Percentiles rank a stretch among this genome's conserved stretches.
These are phyloP conservation scores for Gymnocheta viridis DNA, from an alignment of 2,888 invertebrate species.

Conservation along the genomic window DNA sequence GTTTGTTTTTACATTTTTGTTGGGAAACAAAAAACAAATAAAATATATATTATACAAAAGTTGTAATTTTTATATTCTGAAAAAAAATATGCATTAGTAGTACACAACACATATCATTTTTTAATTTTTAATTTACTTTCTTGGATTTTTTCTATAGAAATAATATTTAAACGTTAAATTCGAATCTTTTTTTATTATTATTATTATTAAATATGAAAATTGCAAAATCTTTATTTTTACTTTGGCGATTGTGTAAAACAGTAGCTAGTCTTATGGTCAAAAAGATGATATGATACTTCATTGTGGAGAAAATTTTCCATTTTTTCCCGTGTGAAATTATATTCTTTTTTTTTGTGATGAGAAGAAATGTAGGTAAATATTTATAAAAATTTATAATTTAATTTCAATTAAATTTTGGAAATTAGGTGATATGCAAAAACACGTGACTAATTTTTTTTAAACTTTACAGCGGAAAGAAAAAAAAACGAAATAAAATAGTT, in stretches of 20 bases:
- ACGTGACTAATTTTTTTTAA: no score
- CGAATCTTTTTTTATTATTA: constrained; percentile 49
- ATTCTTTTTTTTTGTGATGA: no score
- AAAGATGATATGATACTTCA: no score
- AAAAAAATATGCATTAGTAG: constrained; percentile 12
- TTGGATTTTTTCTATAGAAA: constrained; percentile 37
- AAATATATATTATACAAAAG: constrained; percentile 15
- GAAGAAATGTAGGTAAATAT: no score
- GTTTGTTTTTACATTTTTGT: constrained; percentile 23
- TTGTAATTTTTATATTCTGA: constrained; percentile 31
- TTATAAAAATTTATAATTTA: no score
- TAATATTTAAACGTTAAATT: constrained; percentile 58
- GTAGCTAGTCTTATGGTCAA: background rate
- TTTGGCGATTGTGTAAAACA: background rate
- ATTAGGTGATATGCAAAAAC: no score
- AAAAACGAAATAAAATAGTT: no score
- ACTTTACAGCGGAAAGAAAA: no score
- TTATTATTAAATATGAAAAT: constrained; percentile 18
- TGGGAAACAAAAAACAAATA: constrained; percentile 46
- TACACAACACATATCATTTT: constrained; percentile 17
- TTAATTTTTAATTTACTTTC: constrained; percentile 38
- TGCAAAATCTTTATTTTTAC: constrained; percentile 15
- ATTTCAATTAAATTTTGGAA: no score
- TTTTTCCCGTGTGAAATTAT: no score
- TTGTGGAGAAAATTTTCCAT: no score